A percentile compares a stretch with the other conserved stretches of the same genome.
Conservation (phyloP, 2,888 invertebrate genomes). For the Himalopsyche tibetana region DNA sequence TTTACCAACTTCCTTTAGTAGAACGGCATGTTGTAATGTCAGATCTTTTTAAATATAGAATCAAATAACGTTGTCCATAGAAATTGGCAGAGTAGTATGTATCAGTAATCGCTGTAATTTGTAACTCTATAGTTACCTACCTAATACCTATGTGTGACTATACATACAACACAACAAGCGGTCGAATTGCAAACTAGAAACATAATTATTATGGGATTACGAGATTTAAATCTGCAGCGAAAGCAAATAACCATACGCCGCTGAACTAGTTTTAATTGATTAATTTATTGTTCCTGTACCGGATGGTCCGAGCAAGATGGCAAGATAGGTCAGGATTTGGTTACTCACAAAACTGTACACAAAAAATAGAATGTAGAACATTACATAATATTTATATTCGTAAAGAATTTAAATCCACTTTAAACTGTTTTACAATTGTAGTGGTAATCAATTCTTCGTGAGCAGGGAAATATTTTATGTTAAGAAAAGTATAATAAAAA, state of each 20-base stretch:
- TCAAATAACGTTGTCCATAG: constrained; percentile 12
- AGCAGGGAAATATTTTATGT: too few species aligned
- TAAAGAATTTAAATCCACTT: too few species aligned
- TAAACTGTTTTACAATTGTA: too few species aligned
- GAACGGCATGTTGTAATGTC: too few species aligned
- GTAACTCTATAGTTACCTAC: neutral
- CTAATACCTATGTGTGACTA: neutral
- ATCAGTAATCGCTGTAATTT: neutral
- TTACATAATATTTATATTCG: too few species aligned
- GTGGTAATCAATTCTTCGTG: too few species aligned
- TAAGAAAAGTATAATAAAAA: too few species aligned
- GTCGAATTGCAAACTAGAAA: constrained; percentile 28
- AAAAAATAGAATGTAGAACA: neutral
- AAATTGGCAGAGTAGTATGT: constrained; percentile 4
- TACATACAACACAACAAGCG: neutral
- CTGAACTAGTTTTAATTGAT: constrained; percentile 39
- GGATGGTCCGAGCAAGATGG: neutral
- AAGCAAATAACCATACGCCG: constrained; percentile 1
- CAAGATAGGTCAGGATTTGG: neutral
- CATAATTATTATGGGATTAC: constrained; percentile 4
- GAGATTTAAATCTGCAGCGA: constrained; percentile 27
- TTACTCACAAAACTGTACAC: neutral
- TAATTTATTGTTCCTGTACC: constrained; percentile 29
- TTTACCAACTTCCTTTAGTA: too few species aligned
- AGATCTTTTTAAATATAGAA: constrained; percentile 28